These are phyloP conservation scores for Cheirogaleus medius DNA, from an alignment of 2,113 vertebrate species.

Conservation along the genomic window DNA sequence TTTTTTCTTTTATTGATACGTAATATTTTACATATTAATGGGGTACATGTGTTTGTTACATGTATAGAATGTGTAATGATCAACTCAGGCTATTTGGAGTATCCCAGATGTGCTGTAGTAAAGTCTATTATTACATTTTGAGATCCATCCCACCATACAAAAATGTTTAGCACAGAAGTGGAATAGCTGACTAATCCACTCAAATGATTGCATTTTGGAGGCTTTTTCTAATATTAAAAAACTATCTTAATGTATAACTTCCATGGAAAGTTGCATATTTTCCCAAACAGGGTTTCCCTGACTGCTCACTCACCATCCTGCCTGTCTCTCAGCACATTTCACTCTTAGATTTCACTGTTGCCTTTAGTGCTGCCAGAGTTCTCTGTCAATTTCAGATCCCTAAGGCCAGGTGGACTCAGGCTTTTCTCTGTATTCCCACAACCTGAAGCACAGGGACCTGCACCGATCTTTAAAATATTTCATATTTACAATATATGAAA, in stretches of 20 bases:
- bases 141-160: not conserved
- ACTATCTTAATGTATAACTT: not conserved
- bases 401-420: rapidly evolving
- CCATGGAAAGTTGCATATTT: not conserved
- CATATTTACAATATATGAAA: not conserved
- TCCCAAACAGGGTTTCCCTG: not conserved
- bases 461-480: not conserved
- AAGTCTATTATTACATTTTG: not conserved
- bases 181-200: not conserved
- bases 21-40: not conserved
- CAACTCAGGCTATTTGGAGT: not conserved
- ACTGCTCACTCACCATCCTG: not conserved
- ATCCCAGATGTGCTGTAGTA: not conserved
- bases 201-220: not conserved
- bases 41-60: not conserved
- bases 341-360: not conserved
- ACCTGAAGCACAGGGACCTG: not conserved
- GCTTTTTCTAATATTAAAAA: not conserved
- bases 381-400: not conserved
- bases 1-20: not conserved
- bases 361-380: not conserved
- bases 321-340: not conserved
- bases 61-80: not conserved
- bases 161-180: not conserved
- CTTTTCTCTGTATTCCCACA: not conserved